These are phyloP conservation scores for Hartigia nigra DNA, from an alignment of 2,888 invertebrate genomes.

Conservation along the genomic window DNA sequence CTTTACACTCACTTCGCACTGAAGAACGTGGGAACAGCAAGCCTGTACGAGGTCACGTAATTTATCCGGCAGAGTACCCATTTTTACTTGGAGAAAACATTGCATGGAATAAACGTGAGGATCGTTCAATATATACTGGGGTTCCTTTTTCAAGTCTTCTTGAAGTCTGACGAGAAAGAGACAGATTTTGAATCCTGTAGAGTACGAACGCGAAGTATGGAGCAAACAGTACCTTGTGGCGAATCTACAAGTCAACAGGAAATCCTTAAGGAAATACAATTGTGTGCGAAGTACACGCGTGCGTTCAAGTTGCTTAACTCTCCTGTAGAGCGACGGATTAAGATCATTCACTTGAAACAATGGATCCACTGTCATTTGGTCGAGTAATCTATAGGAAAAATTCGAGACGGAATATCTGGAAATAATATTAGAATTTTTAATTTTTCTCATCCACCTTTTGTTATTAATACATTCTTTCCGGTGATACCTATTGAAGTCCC, in stretches of 20 bases:
- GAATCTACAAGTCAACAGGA: slow-evolving; percentile 77
- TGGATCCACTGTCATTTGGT: slow-evolving; percentile 82
- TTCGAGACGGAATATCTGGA: slow-evolving; percentile 83
- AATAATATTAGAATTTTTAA: slow-evolving; percentile 29
- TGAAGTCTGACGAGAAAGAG: slow-evolving; percentile 67
- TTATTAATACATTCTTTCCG: neutral
- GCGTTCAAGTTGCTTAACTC: slow-evolving; percentile 72
- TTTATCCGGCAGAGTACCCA: slow-evolving; percentile 70
- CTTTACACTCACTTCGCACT: slow-evolving; percentile 69
- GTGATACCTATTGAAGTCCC: slow-evolving; percentile 72
- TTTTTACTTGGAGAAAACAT: slow-evolving; percentile 76
- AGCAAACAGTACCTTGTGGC: slow-evolving; percentile 70
- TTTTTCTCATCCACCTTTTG: neutral
- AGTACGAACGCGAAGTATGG: neutral
- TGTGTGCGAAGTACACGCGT: slow-evolving; percentile 75
- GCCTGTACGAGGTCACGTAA: slow-evolving; percentile 71
- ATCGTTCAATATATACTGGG: slow-evolving; percentile 72
- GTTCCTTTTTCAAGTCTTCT: slow-evolving; percentile 70
- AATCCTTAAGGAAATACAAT: slow-evolving; percentile 77
- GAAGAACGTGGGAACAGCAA: slow-evolving; percentile 72
- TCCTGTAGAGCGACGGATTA: slow-evolving; percentile 75
- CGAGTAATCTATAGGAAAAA: slow-evolving; percentile 80
- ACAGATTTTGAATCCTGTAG: slow-evolving; percentile 19
- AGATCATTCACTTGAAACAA: slow-evolving; percentile 80
- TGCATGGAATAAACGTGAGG: slow-evolving; percentile 79